phyloP scores from a whole-genome alignment of 2,888 invertebrate genomes.

The Pterobdella sp. region DNA sequence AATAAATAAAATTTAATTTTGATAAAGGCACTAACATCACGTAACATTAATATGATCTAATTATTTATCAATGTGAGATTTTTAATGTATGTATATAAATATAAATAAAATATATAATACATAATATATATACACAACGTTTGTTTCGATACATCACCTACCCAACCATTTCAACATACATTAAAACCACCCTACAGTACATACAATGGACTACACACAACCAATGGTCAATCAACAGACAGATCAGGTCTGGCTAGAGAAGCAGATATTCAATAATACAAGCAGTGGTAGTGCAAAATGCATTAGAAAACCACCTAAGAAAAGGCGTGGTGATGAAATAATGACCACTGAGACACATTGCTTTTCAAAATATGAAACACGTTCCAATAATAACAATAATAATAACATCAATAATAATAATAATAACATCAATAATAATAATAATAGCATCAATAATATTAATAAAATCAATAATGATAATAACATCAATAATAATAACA shows the following conservation, averaged over 20 bases:
- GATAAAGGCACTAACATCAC: too few species aligned
- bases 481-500: background rate
- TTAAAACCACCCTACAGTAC: too few species aligned
- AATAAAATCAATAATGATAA: background rate
- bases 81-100: too few species aligned
- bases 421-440: background rate
- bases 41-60: too few species aligned
- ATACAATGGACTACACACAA: too few species aligned
- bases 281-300: slow-evolving; percentile 27
- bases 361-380: background rate
- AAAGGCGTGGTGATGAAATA: slow-evolving; percentile 61
- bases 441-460: background rate
- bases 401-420: slow-evolving; percentile 18
- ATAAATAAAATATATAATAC: too few species aligned
- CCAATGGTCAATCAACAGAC: slow-evolving; percentile 19
- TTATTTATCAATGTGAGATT: too few species aligned
- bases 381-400: background rate
- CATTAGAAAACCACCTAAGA: slow-evolving; percentile 75
- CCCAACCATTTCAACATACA: too few species aligned
- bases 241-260: too few species aligned
- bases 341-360: slow-evolving; percentile 32
- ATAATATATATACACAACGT: too few species aligned
- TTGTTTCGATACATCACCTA: too few species aligned
- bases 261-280: background rate
- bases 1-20: too few species aligned